Base-by-base conservation (phyloP, 2,888 invertebrate genomes). In the Cheilosia vernalis region DNA sequence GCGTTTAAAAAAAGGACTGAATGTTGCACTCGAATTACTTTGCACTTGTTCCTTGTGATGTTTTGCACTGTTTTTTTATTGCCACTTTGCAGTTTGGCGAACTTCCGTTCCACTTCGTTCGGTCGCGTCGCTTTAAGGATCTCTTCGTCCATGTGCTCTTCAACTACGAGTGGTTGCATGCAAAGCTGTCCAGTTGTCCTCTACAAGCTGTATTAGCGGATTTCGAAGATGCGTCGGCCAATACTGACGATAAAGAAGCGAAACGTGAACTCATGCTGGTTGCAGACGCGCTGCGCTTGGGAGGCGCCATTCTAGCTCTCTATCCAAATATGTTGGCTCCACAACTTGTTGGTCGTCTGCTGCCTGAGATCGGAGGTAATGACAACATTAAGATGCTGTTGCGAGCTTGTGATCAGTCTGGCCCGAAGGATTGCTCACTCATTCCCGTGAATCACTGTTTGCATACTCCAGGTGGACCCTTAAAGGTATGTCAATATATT, bases 381-480 rank as follows among this genome's bases (percentile, higher is more conserved):
- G 94, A 95, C 0, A 96, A 96, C 89, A 97, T 99, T 13, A 95
- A 97, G 88, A 96, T 96, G 92, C 93, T 99, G 67, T 93, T 99
- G 53, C 94, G 96, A 73, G 98, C 98, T 88, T 99, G 99, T 90
- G 98, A 99, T 90, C 94, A 94, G 21, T 96, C 96, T 89, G 99
- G 99, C 0, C 96, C 97, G 40, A 94, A 95, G 60, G 96, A 98
- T 89, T 98, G 98, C 89, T 96, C 98, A 0, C 92, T 99, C 64
- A 93, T 98, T 88, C 99, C 99, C 0, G 94, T 97, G 0, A 98
- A 98, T 92, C 99, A 99, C 91, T 99, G 98, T 89, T 93, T 99
- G 85, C 99, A 99, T 90, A 99, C 99, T 1, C 99, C 99, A n/a
- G 99, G 99, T 55, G 99, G 99, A 1, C 99, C 99, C 0, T 93